phyloP scores from a whole-genome alignment of 2,113 vertebrate species.

The Chiloscyllium plagiosum region DNA sequence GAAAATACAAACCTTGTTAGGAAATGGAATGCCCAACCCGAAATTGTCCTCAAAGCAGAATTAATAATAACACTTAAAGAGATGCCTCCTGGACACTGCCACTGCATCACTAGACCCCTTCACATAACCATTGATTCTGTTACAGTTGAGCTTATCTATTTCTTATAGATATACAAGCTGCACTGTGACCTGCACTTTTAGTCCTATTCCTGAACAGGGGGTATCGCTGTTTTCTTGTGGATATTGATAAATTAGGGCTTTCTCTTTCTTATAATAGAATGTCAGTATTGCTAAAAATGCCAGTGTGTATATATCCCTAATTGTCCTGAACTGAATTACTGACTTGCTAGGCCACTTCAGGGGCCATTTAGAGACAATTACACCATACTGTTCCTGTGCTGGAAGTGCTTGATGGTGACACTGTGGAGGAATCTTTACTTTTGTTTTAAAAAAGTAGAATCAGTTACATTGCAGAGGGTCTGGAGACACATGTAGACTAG shows the following conservation, averaged over 20 bases:
- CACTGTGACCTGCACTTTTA: background rate
- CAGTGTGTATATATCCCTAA: no score
- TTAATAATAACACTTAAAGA: background rate
- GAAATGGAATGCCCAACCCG: background rate
- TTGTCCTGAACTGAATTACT: no score
- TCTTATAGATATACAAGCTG: background rate
- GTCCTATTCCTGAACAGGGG: background rate
- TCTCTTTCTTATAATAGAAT: no score
- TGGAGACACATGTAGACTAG: no score
- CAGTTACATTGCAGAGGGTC: no score
- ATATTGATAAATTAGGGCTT: background rate
- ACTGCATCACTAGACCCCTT: background rate
- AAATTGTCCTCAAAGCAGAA: background rate
- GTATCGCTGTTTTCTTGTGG: background rate
- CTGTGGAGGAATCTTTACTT: no score
- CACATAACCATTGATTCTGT: background rate
- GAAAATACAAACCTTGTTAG: background rate
- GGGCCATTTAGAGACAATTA: no score
- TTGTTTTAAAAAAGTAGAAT: no score
- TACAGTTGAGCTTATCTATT: background rate
- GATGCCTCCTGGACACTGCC: background rate
- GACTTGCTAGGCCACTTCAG: no score
- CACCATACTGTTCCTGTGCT: no score
- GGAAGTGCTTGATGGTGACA: no score
- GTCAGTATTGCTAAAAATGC: no score